These are phyloP conservation scores for Iselma pallidipennis DNA, from an alignment of 2,888 invertebrate genomes.

Conservation along the genomic window DNA sequence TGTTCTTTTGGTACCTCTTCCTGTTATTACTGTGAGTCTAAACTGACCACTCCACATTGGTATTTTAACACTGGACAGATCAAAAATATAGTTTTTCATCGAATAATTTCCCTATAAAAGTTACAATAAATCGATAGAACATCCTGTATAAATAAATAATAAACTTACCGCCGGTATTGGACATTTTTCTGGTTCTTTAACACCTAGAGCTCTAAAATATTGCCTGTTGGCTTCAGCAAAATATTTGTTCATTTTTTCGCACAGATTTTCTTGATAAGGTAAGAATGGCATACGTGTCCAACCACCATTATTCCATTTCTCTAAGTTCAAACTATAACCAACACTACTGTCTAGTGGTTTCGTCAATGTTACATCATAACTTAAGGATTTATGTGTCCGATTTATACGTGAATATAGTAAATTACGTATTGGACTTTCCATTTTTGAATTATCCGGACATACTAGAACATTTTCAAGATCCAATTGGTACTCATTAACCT, in stretches of 20 bases:
- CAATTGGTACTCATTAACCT: background rate
- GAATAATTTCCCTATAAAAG: too few relatives aligned
- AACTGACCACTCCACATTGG: too few relatives aligned
- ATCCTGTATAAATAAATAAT: too few relatives aligned
- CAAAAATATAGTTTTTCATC: too few relatives aligned
- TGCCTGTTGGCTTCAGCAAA: background rate
- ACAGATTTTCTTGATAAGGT: constrained; percentile 3
- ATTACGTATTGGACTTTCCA: constrained; percentile 5
- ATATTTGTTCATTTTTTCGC: background rate
- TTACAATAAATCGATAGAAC: too few relatives aligned
- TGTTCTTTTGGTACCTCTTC: too few relatives aligned
- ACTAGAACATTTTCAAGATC: background rate
- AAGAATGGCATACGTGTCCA: constrained; percentile 11
- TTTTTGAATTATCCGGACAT: constrained; percentile 9
- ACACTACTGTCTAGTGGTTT: constrained; percentile 9
- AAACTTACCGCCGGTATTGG: constrained; percentile 27
- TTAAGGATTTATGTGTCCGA: constrained; percentile 8
- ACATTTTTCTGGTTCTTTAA: constrained; percentile 25
- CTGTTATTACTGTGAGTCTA: too few relatives aligned
- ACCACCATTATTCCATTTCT: constrained; percentile 7
- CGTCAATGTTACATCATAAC: background rate
- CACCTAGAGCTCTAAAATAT: constrained; percentile 4
- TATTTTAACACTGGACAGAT: too few relatives aligned
- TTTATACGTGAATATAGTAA: background rate
- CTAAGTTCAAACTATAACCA: background rate